Evolutionary conservation across 2,797 vertebrate species (phyloP), one percentile per base, ranked within the genome.

Genomic region (Sardinella longiceps): DNA sequence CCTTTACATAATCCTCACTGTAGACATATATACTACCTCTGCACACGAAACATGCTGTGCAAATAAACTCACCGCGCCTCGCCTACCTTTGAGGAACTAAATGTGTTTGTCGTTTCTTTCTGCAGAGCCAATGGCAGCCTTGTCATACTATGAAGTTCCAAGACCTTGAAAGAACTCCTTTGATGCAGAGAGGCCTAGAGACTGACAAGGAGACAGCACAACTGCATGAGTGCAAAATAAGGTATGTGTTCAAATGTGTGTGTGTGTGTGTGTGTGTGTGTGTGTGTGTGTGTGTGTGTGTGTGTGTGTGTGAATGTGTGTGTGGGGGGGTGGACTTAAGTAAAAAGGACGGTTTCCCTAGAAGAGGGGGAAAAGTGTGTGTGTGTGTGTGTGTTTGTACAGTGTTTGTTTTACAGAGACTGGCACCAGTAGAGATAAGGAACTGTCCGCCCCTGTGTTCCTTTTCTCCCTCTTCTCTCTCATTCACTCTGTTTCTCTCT

Each of bases 281-380:
- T 74, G 66, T 70, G 63, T 70, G 63, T 66, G 60, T 70, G 63
- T 74, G 66, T 39, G 66, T 23, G 33, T 37, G 58, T n/a, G n/a
- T n/a, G n/a, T n/a, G n/a, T n/a, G n/a, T n/a, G n/a, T n/a, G n/a
- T n/a, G n/a, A n/a, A n/a, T n/a, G n/a, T n/a, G n/a, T n/a, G n/a
- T 66, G 63, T 4, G 63, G 30, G 10, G 25, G 28, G 25, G 56
- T 60, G 0, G 23, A n/a, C 2, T 53, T 23, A 3, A 20, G 51
- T 18, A 23, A 23, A 23, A 51, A 51, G 20, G 51, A 53, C 51
- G 23, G 20, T 53, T 53, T 18, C 51, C 51, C 4, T 53, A 2
- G 18, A 53, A 53, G 51, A 53, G 51, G 6, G 20, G 51, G 23
- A 23, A 53, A 23, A 53, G 56, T 51, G 77, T 80, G 80, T 46